Percentiles rank a stretch among this genome's conserved stretches.
phyloP scores from a whole-genome alignment of 2,888 invertebrate genomes.

The Rhingia campestris region DNA sequence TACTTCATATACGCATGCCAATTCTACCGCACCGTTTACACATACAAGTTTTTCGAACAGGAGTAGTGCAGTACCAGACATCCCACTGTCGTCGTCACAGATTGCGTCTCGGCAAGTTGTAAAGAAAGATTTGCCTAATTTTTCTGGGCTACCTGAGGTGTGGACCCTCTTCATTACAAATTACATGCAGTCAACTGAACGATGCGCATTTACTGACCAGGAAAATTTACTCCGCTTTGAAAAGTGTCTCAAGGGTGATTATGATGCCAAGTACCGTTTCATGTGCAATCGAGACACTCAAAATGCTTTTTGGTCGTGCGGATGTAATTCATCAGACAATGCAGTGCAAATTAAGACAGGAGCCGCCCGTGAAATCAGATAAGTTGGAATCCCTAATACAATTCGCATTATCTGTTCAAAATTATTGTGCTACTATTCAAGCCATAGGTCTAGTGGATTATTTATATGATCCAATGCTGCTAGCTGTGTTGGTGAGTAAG shows the following conservation, averaged over 20 bases:
- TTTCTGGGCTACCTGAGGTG: conserved; percentile 56
- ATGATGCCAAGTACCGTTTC: conserved; percentile 59
- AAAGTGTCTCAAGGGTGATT: conserved; percentile 55
- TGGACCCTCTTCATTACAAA: conserved; percentile 68
- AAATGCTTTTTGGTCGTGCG: conserved; percentile 58
- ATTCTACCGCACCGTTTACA: not conserved
- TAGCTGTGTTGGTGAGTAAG: conserved; percentile 42
- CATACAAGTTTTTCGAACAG: not conserved
- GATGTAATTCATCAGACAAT: conserved; percentile 45
- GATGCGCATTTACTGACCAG: conserved; percentile 60
- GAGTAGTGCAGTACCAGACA: not conserved
- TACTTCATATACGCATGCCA: not conserved
- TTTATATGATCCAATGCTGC: conserved; percentile 53
- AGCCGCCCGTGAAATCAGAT: conserved; percentile 27
- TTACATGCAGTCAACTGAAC: conserved; percentile 63
- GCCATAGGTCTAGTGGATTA: conserved; percentile 37
- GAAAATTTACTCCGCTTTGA: conserved; percentile 58
- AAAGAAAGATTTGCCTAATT: conserved; percentile 46
- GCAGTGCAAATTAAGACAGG: conserved; percentile 13
- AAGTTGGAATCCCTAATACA: conserved; percentile 42
- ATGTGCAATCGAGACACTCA: conserved; percentile 46
- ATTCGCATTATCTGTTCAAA: conserved; percentile 44
- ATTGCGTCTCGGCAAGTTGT: conserved; percentile 46
- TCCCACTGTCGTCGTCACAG: conserved; percentile 18
- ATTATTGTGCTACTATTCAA: conserved; percentile 48